Conservation (phyloP, 2,888 invertebrate species). For the Drosophila ustulata region DNA sequence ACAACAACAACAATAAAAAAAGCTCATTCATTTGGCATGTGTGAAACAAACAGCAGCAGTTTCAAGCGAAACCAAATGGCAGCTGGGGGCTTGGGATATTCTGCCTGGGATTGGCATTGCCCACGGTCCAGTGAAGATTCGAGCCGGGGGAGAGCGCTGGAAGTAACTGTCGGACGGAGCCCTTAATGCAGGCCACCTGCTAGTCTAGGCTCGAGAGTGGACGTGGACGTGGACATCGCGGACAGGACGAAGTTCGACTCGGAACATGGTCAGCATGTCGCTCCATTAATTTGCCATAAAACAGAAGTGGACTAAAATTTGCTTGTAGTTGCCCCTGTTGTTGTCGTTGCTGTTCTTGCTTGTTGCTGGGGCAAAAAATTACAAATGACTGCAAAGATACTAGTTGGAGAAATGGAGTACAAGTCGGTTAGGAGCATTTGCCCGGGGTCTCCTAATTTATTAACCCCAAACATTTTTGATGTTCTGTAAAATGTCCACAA, state of each 20-base stretch:
- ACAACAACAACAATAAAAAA: conserved; percentile 52
- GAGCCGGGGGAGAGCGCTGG: conserved; percentile 26
- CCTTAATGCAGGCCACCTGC: conserved; percentile 69
- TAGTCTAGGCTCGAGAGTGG: conserved; percentile 53
- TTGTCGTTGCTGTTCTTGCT: conserved; percentile 35
- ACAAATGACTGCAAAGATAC: conserved; percentile 62
- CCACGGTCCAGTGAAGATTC: conserved; percentile 44
- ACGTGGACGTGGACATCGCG: conserved; percentile 31
- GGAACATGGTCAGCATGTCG: conserved; percentile 75
- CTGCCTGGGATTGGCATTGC: neutral
- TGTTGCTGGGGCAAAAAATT: conserved; percentile 64
- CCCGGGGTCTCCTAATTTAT: conserved; percentile 63
- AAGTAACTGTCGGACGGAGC: conserved; percentile 34
- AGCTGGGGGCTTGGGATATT: neutral
- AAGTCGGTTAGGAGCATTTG: neutral
- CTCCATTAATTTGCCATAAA: conserved; percentile 83
- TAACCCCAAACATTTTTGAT: conserved; percentile 63
- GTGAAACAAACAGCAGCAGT: conserved; percentile 68
- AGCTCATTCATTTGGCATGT: conserved; percentile 74
- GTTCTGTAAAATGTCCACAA: conserved; percentile 73
- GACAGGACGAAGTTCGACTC: conserved; percentile 26
- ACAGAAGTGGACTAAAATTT: conserved; percentile 82
- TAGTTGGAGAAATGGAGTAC: conserved; percentile 9
- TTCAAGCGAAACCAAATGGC: conserved; percentile 22
- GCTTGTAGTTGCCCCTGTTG: conserved; percentile 66